Conservation (phyloP, 2,888 invertebrate genomes). For the Pterobdella sp. region DNA sequence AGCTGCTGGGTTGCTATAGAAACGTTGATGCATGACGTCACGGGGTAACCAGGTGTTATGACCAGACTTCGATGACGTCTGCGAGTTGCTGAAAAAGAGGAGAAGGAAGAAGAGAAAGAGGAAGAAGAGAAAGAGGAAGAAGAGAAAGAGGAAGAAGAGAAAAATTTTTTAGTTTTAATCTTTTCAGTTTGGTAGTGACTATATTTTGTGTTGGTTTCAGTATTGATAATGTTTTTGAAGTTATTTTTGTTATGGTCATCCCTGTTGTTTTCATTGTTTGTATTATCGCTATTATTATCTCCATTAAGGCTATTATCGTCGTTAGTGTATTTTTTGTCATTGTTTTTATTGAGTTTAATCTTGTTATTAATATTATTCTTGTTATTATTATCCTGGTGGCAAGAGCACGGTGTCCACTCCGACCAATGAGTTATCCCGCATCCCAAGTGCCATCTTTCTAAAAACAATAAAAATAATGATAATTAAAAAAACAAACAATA, state of each 20-base stretch:
- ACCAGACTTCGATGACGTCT: not conserved
- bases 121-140: not conserved
- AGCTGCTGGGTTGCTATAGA: not conserved
- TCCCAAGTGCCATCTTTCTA: not conserved
- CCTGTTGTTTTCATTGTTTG: not conserved
- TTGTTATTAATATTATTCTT: not conserved
- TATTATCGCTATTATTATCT: not conserved
- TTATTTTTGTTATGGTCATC: not conserved
- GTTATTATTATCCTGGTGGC: not conserved
- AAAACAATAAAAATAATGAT: too few species aligned
- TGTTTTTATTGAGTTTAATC: not conserved
- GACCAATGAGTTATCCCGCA: not conserved
- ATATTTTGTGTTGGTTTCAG: not conserved
- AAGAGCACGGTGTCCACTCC: not conserved
- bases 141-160: not conserved
- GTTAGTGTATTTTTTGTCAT: not conserved
- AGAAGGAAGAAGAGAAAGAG: not conserved
- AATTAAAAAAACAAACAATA: too few species aligned
- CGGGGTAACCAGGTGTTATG: not conserved
- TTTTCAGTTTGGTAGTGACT: not conserved
- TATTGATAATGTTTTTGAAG: not conserved
- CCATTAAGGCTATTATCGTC: not conserved
- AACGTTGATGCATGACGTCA: not conserved
- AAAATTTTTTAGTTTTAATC: not conserved
- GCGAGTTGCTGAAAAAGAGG: not conserved